Base-by-base conservation (phyloP, 2,888 invertebrate species). In the Margaritifera margaritifera region DNA sequence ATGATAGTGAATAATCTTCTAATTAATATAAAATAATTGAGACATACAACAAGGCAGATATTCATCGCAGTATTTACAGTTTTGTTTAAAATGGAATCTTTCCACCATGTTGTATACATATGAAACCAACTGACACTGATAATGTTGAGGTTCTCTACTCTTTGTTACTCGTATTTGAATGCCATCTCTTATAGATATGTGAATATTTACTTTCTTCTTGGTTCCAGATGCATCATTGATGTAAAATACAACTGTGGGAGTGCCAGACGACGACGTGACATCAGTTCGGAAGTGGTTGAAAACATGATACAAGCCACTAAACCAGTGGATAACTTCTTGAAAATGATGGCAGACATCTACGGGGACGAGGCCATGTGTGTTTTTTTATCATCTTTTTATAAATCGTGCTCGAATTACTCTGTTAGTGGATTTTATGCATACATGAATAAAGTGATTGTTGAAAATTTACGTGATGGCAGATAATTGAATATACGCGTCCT, bases 341-440 rank as follows among this genome's bases (percentile, higher is more conserved):
- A 54, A 4, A 71, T 78, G 64, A 63, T 71, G 68, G 60, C 66
- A 54, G 73, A 73, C 50, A 64, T 78, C 18, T 69, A 69, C 60
- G 75, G 73, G 51, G 74, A 72, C 52, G 64, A 69, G 62, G 64
- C 50, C 19, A 77, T 77, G 77, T 77, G 68, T 62, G 68, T 64
- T 27, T 24, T 8, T 52, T 1, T 19, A 52, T 62, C 11, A 51
- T 60, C 42, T 19, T 42, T 60, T 50, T n/a, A 52, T 58, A 20
- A 50, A 0, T 0, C 42, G 58, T 55, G 24, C 24, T 22, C 24
- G 1, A 24, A 24, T 18, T 11, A 2, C n/a, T 55, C 24, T 3
- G 3, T 11, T 11, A 11, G 8, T 55, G 19, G 8, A 15, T 18
- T 55, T 55, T 1, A 55, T 55, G 8, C 11, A 22, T 24, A 24